Evolutionary conservation across 2,113 vertebrate species (phyloP).

Genomic region (Alaudala cheleensis): DNA sequence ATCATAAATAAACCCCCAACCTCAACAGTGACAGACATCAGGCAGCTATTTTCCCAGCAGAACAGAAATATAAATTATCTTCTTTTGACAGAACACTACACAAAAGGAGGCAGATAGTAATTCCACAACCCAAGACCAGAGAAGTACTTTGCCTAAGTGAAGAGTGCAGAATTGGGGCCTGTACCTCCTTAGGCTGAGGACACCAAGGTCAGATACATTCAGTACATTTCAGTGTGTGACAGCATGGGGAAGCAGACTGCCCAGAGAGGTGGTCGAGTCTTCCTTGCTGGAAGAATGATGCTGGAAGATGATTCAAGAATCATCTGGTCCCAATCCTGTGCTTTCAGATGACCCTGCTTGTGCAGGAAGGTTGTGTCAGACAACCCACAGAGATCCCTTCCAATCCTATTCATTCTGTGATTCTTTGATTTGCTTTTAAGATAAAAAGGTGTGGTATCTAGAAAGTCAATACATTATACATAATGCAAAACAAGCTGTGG

Average conservation of each 20-base stretch:
- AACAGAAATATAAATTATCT: slow-evolving; percentile 6
- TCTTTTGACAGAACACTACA: background rate
- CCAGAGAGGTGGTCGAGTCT: background rate
- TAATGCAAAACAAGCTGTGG: background rate
- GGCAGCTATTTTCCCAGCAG: background rate
- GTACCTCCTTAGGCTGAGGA: background rate
- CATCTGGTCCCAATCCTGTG: background rate
- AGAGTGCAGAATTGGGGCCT: background rate
- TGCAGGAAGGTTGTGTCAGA: background rate
- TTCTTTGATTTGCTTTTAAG: background rate
- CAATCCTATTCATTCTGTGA: background rate
- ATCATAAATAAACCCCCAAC: background rate
- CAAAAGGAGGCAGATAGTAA: background rate
- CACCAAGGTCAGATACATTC: background rate
- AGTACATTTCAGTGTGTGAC: no score
- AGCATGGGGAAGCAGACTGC: background rate
- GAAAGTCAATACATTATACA: background rate
- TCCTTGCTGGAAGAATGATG: background rate
- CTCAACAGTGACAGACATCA: background rate
- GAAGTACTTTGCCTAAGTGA: background rate
- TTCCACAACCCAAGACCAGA: background rate
- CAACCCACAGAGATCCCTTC: background rate
- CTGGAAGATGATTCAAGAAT: background rate
- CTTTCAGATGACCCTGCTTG: background rate
- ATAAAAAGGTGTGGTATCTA: background rate